Percentiles rank a stretch among this genome's conserved stretches.
Evolutionary conservation across 2,113 vertebrate species (phyloP).

Genomic region (Hemiprocne comata): DNA sequence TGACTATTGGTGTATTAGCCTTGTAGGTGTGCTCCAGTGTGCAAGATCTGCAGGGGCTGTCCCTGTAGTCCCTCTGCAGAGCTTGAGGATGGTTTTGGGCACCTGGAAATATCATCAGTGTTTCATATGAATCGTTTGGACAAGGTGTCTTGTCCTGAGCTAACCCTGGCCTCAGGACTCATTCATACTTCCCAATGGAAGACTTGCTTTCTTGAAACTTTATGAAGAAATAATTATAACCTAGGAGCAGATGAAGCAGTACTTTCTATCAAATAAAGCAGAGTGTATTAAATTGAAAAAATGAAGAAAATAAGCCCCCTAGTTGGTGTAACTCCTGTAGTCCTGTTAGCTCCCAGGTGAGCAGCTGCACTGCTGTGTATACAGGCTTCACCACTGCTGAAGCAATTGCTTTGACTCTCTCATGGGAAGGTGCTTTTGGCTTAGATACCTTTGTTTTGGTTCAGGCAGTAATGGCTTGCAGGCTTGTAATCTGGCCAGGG

Average conservation of each 20-base stretch:
- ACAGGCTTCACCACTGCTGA: background rate
- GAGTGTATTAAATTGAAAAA: background rate
- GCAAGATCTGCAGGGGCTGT: background rate
- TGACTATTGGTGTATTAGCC: too few species aligned
- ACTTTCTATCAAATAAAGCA: background rate
- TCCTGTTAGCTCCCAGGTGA: background rate
- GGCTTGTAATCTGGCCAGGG: background rate
- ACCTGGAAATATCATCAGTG: background rate
- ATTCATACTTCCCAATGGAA: background rate
- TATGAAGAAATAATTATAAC: background rate
- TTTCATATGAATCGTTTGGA: background rate
- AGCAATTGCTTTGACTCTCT: background rate
- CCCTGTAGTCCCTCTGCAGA: background rate
- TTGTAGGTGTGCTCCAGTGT: background rate
- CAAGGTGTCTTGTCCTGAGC: background rate
- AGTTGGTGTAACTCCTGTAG: background rate
- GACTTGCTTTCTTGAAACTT: background rate
- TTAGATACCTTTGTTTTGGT: background rate
- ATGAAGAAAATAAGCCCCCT: background rate
- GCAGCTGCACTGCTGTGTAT: too few species aligned
- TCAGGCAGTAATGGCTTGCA: background rate
- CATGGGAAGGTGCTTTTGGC: background rate
- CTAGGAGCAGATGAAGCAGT: background rate
- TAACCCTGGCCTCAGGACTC: background rate
- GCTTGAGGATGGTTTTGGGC: background rate